These are phyloP conservation scores for Oryzias sinensis DNA, from an alignment of 2,797 vertebrate species.

Conservation along the genomic window DNA sequence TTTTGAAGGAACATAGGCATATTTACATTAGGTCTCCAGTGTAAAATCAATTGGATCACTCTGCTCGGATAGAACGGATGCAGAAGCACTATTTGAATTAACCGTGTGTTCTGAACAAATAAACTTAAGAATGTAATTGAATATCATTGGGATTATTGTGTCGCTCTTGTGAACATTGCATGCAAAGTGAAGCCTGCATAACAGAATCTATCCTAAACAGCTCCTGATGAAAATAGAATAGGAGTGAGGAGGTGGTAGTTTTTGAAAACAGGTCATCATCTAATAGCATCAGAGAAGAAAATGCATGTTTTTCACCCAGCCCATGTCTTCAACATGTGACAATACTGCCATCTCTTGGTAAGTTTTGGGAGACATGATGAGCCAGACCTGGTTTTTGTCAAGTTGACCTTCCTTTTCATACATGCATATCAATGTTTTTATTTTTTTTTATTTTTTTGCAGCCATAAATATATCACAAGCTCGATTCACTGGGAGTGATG, in stretches of 20 bases:
- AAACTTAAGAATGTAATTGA: constrained; percentile 66
- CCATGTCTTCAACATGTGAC: constrained; percentile 47
- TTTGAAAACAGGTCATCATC: constrained; percentile 74
- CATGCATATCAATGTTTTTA: constrained; percentile 18
- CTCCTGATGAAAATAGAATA: constrained; percentile 72
- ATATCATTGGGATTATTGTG: constrained; percentile 56
- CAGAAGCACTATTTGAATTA: constrained; percentile 57
- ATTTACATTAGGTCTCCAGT: constrained; percentile 55
- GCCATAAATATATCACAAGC: constrained; percentile 81
- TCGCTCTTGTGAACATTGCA: constrained; percentile 49
- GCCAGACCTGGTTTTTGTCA: constrained; percentile 9
- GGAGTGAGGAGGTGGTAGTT: constrained; percentile 67
- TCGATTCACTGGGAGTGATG: constrained; percentile 81
- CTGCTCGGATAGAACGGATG: constrained; percentile 46
- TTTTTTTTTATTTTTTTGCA: constrained; percentile 62
- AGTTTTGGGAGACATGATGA: constrained; percentile 7
- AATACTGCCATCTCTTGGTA: constrained; percentile 81
- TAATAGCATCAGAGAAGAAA: constrained; percentile 56
- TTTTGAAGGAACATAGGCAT: constrained; percentile 46
- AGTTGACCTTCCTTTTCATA: too few relatives aligned
- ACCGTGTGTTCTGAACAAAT: constrained; percentile 55
- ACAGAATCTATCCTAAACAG: constrained; percentile 64
- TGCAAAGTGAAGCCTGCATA: constrained; percentile 43
- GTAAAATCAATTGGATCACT: constrained; percentile 68
- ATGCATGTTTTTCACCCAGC: constrained; percentile 23